Evolutionary conservation across 2,888 invertebrate species (phyloP), one percentile per base, ranked within the genome.

Genomic region (Cerceris ruficornis): DNA sequence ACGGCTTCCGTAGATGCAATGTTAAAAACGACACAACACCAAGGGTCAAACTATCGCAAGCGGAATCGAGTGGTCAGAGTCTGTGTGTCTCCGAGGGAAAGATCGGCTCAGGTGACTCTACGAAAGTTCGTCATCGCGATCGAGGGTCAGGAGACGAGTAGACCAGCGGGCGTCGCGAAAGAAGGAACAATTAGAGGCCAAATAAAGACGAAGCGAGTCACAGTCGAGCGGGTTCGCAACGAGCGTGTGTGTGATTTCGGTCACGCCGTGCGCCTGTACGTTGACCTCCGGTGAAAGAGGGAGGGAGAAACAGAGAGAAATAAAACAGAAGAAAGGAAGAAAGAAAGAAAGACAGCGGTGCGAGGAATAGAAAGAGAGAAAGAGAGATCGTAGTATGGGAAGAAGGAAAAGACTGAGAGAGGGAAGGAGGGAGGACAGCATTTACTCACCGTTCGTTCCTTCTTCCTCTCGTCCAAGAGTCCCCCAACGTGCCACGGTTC

Each of bases 261-360:
- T 91, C 91, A 92, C 91, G 91, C 90, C 90, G 90, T 84, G 85
- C 89, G 92, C 88, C 91, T 91, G 92, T 92, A 91, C 92, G 87
- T 91, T 92, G 92, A 92, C 91, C 92, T 87, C 88, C 82, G 77
- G 83, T 76, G 74, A 81, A 83, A 78, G 78, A 59, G 80, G 75
- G 77, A 54, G n/a, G 61, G 52, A 57, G 64, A 28, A 65, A 64
- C 41, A 65, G 71, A 71, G 78, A 73, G 74, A 72, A 69, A 59
- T 55, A 71, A 65, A 57, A 58, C n/a, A 58, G 64, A 17, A 39
- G 39, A 15, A 11, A 15, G 71, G 62, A 61, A 70, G 73, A 75
- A 70, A 64, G 64, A 67, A 71, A 59, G 73, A 74, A 64, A 74
- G 64, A 66, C 75, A 69, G 65, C 61, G 71, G 60, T 66, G 76